phyloP scores from a whole-genome alignment of 92 coral and sea anemone genomes.

The Epizoanthus scotinus region DNA sequence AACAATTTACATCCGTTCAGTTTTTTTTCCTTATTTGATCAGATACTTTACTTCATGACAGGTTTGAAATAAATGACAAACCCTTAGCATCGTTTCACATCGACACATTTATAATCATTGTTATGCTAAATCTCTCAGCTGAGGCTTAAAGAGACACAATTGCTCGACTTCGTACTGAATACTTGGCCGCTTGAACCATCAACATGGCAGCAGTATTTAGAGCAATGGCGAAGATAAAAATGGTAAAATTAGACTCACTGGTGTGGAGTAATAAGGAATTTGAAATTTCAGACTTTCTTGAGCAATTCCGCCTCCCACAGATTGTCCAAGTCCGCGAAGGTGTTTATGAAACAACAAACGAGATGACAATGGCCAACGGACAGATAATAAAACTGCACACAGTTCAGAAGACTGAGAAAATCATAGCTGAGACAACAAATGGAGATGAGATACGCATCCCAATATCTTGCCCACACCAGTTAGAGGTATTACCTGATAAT shows the following conservation, averaged over 20 bases:
- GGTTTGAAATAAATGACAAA: no score
- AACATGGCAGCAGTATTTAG: slow-evolving; percentile 19
- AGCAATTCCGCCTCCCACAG: slow-evolving; percentile 34
- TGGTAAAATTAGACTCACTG: slow-evolving; percentile 37
- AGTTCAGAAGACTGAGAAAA: slow-evolving; percentile 18
- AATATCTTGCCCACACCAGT: slow-evolving; percentile 14
- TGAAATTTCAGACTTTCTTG: slow-evolving; percentile 16
- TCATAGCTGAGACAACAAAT: slow-evolving; percentile 10
- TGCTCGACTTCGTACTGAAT: no score
- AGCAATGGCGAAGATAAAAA: slow-evolving; percentile 21
- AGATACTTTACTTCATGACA: no score
- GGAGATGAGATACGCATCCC: slow-evolving; percentile 28
- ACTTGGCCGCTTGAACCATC: no score
- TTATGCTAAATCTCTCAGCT: no score
- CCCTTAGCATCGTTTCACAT: no score
- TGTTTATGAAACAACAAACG: slow-evolving; percentile 24
- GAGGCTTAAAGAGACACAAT: no score
- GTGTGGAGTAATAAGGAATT: slow-evolving; percentile 34
- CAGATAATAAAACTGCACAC: slow-evolving; percentile 35
- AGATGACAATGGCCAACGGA: slow-evolving; percentile 24
- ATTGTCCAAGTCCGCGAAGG: slow-evolving; percentile 36
- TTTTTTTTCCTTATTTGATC: no score
- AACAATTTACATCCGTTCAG: no score
- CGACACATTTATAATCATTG: no score
- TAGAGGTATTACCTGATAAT: slow-evolving; percentile 14